Percentiles rank a stretch among this genome's conserved stretches.
Conservation (phyloP, 2,113 vertebrate genomes). For the Turdus rufiventris region DNA sequence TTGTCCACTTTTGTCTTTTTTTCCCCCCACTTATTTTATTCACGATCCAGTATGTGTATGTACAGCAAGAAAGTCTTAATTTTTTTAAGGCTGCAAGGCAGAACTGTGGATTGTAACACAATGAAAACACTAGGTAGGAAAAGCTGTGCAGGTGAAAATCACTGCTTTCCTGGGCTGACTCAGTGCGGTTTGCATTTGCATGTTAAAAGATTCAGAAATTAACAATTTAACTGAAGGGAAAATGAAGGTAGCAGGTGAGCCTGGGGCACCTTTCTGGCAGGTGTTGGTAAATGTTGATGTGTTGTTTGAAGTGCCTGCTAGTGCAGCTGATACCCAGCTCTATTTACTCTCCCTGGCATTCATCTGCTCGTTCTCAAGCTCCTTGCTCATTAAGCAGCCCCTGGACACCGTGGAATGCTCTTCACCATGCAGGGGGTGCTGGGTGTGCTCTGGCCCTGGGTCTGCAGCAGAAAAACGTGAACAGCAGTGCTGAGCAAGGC, state of each 20-base stretch:
- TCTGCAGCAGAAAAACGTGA: background rate
- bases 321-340: background rate
- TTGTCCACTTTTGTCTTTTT: background rate
- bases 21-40: background rate
- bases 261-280: background rate
- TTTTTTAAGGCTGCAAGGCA: background rate
- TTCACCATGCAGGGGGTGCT: rapidly evolving
- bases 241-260: background rate
- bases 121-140: background rate
- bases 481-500: too few species aligned
- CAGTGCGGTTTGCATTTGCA: background rate
- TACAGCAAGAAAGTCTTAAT: background rate
- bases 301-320: background rate
- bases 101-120: background rate
- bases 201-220: background rate
- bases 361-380: background rate
- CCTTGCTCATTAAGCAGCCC: background rate
- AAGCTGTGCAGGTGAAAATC: background rate
- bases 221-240: background rate
- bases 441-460: background rate
- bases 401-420: background rate
- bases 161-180: background rate
- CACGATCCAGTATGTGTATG: background rate
- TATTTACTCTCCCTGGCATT: background rate
- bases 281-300: background rate